Conservation (phyloP, 2,797 vertebrate species). For the Florisuga fusca region DNA sequence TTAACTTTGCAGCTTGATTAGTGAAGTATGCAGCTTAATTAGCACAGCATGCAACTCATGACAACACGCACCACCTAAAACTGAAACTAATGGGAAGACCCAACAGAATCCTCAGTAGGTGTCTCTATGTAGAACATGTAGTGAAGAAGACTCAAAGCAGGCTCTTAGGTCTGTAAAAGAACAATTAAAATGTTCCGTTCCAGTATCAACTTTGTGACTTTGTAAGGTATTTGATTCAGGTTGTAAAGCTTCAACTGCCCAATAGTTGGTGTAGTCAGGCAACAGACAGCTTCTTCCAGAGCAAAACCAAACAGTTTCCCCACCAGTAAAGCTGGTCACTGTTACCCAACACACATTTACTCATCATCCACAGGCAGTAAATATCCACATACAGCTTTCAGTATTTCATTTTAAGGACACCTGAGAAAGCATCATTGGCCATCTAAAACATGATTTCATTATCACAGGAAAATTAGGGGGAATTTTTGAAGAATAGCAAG, state of each 20-base stretch:
- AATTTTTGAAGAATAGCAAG: background rate
- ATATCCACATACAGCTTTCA: background rate
- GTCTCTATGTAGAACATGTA: background rate
- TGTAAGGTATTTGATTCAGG: background rate
- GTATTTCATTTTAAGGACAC: background rate
- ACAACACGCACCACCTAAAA: slow-evolving; percentile 58
- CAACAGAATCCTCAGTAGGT: background rate
- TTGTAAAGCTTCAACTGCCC: background rate
- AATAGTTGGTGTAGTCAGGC: background rate
- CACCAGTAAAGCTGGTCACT: background rate
- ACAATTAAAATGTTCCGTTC: background rate
- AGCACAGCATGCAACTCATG: slow-evolving; percentile 67
- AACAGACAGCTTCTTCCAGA: background rate
- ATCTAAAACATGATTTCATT: background rate
- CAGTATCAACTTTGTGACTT: background rate
- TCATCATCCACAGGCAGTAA: background rate
- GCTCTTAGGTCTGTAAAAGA: background rate
- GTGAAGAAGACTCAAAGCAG: background rate
- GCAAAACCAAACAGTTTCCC: background rate
- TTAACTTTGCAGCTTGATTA: slow-evolving; percentile 78
- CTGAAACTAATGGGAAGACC: slow-evolving; percentile 24
- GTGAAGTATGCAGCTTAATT: slow-evolving; percentile 74
- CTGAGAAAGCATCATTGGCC: background rate
- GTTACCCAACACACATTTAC: background rate
- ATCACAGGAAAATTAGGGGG: background rate